Base-by-base conservation (phyloP, 2,888 invertebrate genomes). In the Hemistola chrysoprasaria region DNA sequence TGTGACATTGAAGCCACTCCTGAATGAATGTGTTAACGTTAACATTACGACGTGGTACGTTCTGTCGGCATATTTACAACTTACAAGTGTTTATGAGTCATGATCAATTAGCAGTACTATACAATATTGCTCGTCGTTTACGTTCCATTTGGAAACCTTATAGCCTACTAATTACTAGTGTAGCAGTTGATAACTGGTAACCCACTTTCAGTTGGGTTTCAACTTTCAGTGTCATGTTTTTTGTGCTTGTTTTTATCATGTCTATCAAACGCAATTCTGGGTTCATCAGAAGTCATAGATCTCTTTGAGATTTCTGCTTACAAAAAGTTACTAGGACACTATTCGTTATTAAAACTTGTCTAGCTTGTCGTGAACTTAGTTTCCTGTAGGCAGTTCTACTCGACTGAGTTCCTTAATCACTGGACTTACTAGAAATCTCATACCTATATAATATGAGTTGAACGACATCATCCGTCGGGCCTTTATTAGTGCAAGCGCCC, bases 1-100 rank as follows among this genome's bases (percentile, higher is more conserved):
- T 21, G 2, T 1, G 8, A 20, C 8, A 8, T 7, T 21, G n/a
- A 6, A 6, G 2, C 4, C 4, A 4, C 16, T 16, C 4, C 16
- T 16, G 3, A 16, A 16, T 4, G 16, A 16, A 16, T 16, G 3
- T 16, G 4, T 3, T 4, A 3, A 16, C 16, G 16, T 16, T 16
- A 4, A 16, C 16, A n/a, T n/a, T n/a, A 16, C 16, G 16, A 16
- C 4, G 16, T 16, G 16, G 16, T 16, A n/a, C n/a, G 16, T 16
- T 16, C 4, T 16, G n/a, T n/a, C n/a, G n/a, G 16, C 16, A 16
- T 16, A 16, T 16, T 16, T 16, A 4, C 16, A 16, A 45, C 49
- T 49, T 47, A 47, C 43, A 41, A 33, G 27, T 35, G 43, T 47
- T 43, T 32, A 50, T 50, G 54, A 54, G 45, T 54, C 51, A 49